Evolutionary conservation across 2,113 vertebrate genomes (phyloP), one percentile per base, ranked within the genome.

Genomic region (Turdus rufiventris): DNA sequence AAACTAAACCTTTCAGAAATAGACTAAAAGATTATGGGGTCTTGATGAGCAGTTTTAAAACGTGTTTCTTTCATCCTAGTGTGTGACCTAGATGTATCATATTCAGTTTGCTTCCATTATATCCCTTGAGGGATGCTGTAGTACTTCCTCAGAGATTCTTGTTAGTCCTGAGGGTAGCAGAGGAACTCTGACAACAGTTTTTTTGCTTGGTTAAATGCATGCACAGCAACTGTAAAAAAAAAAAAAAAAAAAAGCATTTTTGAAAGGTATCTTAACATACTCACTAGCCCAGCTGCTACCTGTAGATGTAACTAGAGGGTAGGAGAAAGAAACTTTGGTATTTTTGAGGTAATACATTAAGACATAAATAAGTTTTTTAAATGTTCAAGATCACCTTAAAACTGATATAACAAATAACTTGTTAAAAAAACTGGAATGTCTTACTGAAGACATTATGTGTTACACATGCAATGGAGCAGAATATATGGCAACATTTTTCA

Each of bases 401-500:
- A 61, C 24, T 91, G 26, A 12, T 65, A 43, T 78, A 85, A 68
- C 14, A 77, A 77, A 84, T 43, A 76, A 78, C 67, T 88, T 92
- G 10, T 56, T 75, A 73, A 71, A 88, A 82, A 76, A 88, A 23
- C 42, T 80, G 33, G 42, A 92, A 60, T 72, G 16, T 93, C 47
- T 6, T 67, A 31, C 42, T 84, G 78, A 84, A 90, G 84, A 71
- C 47, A 81, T 68, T 80, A 67, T 78, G 28, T 70, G 29, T 45
- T 72, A 10, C 74, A 80, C 53, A 74, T 48, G 18, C 50, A 72
- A 33, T 73, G 70, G 33, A 88, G 42, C 25, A 93, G 21, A 70
- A 42, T 80, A 42, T 93, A 91, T 86, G 76, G 31, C 63, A 61
- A 57, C 18, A 85, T 51, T 91, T 94, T 96, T 77, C 65, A 93